Evolutionary conservation across 2,888 invertebrate species (phyloP), one percentile per base, ranked within the genome.

Genomic region (Rhodophaea formosa): DNA sequence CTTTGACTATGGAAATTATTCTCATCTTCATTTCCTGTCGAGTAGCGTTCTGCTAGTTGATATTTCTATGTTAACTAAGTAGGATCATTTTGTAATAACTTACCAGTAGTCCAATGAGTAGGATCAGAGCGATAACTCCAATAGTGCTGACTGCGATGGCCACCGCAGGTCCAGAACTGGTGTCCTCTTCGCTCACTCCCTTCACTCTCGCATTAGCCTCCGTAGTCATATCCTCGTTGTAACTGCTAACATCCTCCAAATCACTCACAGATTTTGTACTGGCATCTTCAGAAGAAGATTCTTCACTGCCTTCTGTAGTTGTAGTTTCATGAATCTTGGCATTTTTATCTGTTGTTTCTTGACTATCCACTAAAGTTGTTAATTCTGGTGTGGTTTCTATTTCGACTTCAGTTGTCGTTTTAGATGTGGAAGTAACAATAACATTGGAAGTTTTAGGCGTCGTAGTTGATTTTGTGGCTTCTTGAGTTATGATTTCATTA

Each of bases 121-220:
- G 86, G 45, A 97, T 87, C 56, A 97, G 86, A 49, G 96, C 96
- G 53, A 96, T 92, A 14, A 95, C 95, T 7, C 96, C 97, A 57
- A 97, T 95, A 10, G 95, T 94, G 65, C 96, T 96, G 60, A 97
- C 95, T 7, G 95, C 94, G 60, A 97, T 95, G 12, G 97, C 97
- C 10, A 96, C 95, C 54, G 96, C 94, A 6, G 95, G 95, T 58
- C 95, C 95, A 0, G 93, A 93, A 46, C 93, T 93, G 3, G 91
- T 88, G 42, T 88, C 89, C 7, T 77, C 84, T 5, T 76, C 39
- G n/a, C 39, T 72, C 14, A 58, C 60, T 3, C 60, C 62, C 7
- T 79, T 53, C 69, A 70, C 82, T 67, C 71, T 80, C 29, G 73
- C 80, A 29, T 79, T 84, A 32, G 76, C 81, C 70, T 81, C 88